Base-by-base conservation (phyloP, 1,140 invertebrate species). In the Zophobas atratus region DNA sequence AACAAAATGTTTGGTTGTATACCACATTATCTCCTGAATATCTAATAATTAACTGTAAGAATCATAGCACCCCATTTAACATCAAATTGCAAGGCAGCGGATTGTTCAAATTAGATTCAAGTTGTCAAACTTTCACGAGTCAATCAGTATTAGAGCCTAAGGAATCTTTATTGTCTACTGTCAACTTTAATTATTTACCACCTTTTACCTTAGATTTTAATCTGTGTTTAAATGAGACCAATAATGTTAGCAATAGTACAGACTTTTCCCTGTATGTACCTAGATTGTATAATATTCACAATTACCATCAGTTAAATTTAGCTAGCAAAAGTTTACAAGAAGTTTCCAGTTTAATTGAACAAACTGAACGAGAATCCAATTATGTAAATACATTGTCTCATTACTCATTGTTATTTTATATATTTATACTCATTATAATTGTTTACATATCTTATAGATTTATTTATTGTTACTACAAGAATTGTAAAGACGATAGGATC, bases 1-100 rank as follows among this genome's bases (percentile, higher is more conserved):
- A 53, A 20, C 20, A 32, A 53, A 53, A 53, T 53, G 49, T 53
- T 53, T 53, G 49, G 49, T 20, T 53, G 2, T 53, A 53, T 32
- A 53, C 49, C 2, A 53, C 20, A 6, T 2, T 6, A 20, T 8
- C 2, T 2, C 49, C 49, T 6, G 49, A 53, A 53, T 2, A 53
- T 8, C 4, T 53, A 53, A n/a, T 53, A 8, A n/a, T 53, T 6
- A 53, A 53, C 20, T 53, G 49, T 53, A 53, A 20, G 20, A 53
- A 53, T 53, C 2, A 53, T 2, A 53, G 4, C 20, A 53, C 20
- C 5, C 49, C 49, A 8, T 53, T 8, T 32, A 53, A 6, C 20
- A 20, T 53, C 2, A 6, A 53, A 20, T 32, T 53, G 2, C 4
- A 53, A 53, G 49, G 49, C 2, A 53, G 49, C 20, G 0, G 49